These are phyloP conservation scores for Tethya wilhelma DNA, from an alignment of 37 sponge, comb jelly and placozoan species.

Conservation along the genomic window DNA sequence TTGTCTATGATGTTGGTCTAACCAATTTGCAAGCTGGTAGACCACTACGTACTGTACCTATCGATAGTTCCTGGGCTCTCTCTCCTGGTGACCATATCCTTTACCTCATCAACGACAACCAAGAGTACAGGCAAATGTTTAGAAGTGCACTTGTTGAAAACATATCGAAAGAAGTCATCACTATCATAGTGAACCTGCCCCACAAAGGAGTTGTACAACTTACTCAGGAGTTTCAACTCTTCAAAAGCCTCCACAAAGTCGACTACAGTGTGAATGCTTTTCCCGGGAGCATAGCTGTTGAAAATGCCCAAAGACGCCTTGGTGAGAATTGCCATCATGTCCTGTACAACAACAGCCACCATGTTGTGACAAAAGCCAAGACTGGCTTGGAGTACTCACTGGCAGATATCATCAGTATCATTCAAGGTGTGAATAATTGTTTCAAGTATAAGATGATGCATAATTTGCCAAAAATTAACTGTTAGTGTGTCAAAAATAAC, in stretches of 20 bases:
- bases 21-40: background rate
- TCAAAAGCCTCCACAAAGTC: background rate
- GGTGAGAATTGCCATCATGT: background rate
- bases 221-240: background rate
- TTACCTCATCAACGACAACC: background rate
- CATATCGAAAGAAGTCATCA: background rate
- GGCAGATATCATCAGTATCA: background rate
- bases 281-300: background rate
- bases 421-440: background rate
- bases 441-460: background rate
- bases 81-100: slow-evolving; percentile 4
- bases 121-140: slow-evolving; percentile 1
- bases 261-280: background rate
- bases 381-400: slow-evolving; percentile 1
- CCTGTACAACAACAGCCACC: slow-evolving; percentile 10
- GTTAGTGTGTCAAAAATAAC: too few species aligned
- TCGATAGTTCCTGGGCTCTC: background rate
- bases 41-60: background rate
- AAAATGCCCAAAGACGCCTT: background rate
- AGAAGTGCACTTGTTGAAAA: slow-evolving; percentile 9
- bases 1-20: background rate
- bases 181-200: background rate
- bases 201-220: background rate
- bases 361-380: background rate
- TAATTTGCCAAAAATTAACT: background rate